phyloP scores from a whole-genome alignment of 2,797 vertebrate genomes.

The Pangasius macronema region DNA sequence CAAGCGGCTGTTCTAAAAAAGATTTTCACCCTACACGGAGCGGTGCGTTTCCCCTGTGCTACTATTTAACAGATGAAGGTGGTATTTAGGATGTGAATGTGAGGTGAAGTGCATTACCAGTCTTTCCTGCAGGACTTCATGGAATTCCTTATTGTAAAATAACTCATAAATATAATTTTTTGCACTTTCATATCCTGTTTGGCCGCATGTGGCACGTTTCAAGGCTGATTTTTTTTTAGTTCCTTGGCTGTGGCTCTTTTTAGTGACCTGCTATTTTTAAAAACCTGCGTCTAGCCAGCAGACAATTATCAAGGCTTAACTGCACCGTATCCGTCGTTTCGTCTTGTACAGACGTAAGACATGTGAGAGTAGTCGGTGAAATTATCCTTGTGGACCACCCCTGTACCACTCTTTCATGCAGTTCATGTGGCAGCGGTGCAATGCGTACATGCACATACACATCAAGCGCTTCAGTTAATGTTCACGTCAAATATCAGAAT shows the following conservation, averaged over 20 bases:
- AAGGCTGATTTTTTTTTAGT: not conserved
- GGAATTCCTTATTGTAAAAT: not conserved
- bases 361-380: too few species aligned
- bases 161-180: not conserved
- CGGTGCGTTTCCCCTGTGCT: not conserved
- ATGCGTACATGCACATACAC: too few species aligned
- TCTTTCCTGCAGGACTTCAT: not conserved
- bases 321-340: too few species aligned
- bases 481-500: not conserved
- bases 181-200: not conserved
- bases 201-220: not conserved
- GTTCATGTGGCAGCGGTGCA: not conserved
- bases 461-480: not conserved
- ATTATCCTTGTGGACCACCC: too few species aligned
- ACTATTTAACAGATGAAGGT: not conserved
- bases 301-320: not conserved
- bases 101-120: not conserved
- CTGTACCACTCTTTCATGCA: too few species aligned
- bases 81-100: not conserved
- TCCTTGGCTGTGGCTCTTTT: not conserved
- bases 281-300: not conserved
- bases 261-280: not conserved
- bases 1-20: not conserved
- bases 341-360: too few species aligned
- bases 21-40: not conserved